These are phyloP conservation scores for Euphydryas editha DNA, from an alignment of 2,888 invertebrate genomes.

Conservation along the genomic window DNA sequence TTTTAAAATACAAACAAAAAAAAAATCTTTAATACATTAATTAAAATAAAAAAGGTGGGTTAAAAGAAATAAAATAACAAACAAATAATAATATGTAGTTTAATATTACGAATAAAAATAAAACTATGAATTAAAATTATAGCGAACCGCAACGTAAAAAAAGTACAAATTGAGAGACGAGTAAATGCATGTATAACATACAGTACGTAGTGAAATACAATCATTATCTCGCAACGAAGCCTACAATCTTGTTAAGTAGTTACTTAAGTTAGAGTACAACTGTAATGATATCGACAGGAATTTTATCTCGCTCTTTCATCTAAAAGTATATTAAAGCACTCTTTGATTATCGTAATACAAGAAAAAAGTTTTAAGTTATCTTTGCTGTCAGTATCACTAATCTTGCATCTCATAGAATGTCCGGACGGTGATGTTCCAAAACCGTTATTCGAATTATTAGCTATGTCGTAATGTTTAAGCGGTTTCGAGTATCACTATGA, in stretches of 20 bases:
- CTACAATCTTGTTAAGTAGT: constrained; percentile 72
- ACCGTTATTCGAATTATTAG: constrained; percentile 71
- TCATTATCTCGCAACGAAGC: constrained; percentile 67
- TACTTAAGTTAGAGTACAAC: constrained; percentile 40
- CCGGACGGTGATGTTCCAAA: constrained; percentile 66
- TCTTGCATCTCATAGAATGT: constrained; percentile 71
- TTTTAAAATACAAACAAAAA: too few relatives aligned
- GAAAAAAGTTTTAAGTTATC: constrained; percentile 73
- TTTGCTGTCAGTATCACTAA: constrained; percentile 66
- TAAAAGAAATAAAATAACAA: too few relatives aligned
- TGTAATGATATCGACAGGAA: constrained; percentile 76
- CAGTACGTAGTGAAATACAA: constrained; percentile 62
- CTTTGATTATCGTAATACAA: constrained; percentile 65
- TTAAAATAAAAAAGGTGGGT: too few relatives aligned
- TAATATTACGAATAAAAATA: too few relatives aligned
- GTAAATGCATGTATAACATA: constrained; percentile 50
- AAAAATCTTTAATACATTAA: too few relatives aligned
- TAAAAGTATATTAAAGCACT: constrained; percentile 29
- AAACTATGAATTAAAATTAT: background rate
- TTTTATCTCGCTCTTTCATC: constrained; percentile 70
- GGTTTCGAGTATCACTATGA: constrained; percentile 52
- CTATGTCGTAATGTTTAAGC: constrained; percentile 68
- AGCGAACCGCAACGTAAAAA: constrained; percentile 25
- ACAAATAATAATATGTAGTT: too few relatives aligned
- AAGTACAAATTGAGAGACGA: constrained; percentile 52